Evolutionary conservation across 1,140 invertebrate species (phyloP), one percentile per base, ranked within the genome.

Genomic region (Drosophila melanica): DNA sequence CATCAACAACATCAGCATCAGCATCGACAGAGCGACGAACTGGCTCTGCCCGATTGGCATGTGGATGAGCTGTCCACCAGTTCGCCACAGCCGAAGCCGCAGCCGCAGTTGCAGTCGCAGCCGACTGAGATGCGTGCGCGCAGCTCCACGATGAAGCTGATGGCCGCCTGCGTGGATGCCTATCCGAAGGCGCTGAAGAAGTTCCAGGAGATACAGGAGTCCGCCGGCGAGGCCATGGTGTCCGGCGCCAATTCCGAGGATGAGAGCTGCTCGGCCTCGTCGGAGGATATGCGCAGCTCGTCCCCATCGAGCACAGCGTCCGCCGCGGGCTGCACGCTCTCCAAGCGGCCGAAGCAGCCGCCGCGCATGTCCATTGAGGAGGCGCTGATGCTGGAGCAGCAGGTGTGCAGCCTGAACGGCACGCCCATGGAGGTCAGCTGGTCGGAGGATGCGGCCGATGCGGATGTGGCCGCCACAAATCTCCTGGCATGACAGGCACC

Each of bases 171-270:
- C 58, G 87, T 87, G 41, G 76, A 53, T 2, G 76, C 75, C 1
- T 80, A 79, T 35, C 80, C 89, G 10, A 90, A 90, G 64, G 67
- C 78, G 7, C 62, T 90, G 14, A 84, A 92, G 66, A 92, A 92
- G 53, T 92, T 89, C 35, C 93, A 93, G 63, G 92, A 93, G 58
- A 93, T 94, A 45, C 94, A 95, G 77, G 94, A 95, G 76, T 94
- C 94, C 5, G 94, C 94, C n/a, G 94, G 94, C 5, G 94, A 95
- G 81, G 94, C 94, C 23, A 93, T 94, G 93, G 92, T 93, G 11
- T 93, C 93, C 4, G 93, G 93, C 47, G 92, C 93, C 50, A 93
- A 93, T 63, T 94, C 93, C 0, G 93, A 94, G 71, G 93, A 93
- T 76, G 93, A 94, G 72, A 92, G 92, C 71, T 93, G 92, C 20